Percentiles rank a stretch among this genome's conserved stretches.
These are phyloP conservation scores for Diploptera punctata DNA, from an alignment of 2,888 invertebrate species.

Conservation along the genomic window DNA sequence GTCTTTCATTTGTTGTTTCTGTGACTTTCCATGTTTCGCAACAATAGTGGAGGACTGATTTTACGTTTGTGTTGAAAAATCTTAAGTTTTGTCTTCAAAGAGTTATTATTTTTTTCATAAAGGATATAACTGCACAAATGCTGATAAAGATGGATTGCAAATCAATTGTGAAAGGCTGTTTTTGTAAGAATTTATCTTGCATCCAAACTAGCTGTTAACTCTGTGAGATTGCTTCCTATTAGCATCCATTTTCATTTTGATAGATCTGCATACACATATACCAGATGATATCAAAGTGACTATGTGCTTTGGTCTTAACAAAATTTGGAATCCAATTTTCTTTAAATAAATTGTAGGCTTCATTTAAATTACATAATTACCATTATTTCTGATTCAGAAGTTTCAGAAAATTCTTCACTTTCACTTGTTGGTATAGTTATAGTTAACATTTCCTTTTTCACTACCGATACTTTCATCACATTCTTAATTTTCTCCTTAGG, in stretches of 20 bases:
- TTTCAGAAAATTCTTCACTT: background rate
- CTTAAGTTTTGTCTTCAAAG: no score
- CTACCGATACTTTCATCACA: no score
- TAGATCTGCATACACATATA: background rate
- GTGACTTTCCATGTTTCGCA: no score
- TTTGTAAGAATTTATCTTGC: background rate
- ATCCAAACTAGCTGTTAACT: background rate
- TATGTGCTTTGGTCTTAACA: no score
- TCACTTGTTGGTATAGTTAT: background rate
- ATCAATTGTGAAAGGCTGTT: background rate
- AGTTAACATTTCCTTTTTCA: background rate
- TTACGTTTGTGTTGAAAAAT: no score
- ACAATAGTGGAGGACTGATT: no score
- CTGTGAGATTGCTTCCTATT: background rate
- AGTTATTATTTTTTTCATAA: no score
- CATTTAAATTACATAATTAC: conserved; percentile 3
- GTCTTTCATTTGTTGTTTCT: no score
- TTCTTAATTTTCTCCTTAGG: background rate
- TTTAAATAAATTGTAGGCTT: conserved; percentile 9
- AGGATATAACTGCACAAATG: no score
- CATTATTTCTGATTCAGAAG: background rate
- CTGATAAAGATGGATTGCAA: conserved; percentile 1
- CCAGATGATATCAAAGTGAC: background rate
- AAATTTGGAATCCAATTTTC: background rate
- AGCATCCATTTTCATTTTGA: background rate